phyloP scores from a whole-genome alignment of 2,113 vertebrate genomes.

The Cinclus cinclus region DNA sequence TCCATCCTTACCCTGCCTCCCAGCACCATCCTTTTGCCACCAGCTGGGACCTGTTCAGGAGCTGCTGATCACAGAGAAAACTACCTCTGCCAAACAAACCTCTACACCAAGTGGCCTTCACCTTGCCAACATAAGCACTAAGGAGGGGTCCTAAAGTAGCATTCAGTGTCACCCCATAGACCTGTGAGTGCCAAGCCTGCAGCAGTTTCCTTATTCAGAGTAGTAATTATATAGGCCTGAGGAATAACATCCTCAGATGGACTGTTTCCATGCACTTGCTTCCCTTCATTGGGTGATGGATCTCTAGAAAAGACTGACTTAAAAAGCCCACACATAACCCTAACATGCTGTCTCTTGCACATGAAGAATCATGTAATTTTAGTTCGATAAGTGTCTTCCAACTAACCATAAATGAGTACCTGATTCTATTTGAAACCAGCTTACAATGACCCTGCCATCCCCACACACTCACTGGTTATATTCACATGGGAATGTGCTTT shows the following conservation, averaged over 20 bases:
- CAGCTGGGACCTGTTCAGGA: background rate
- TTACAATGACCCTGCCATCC: background rate
- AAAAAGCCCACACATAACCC: background rate
- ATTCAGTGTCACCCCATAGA: background rate
- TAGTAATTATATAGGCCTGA: background rate
- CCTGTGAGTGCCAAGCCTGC: background rate
- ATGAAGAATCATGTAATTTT: background rate
- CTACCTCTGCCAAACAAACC: background rate
- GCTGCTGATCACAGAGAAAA: background rate
- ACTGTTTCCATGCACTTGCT: background rate
- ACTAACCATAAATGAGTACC: background rate
- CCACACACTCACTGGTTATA: background rate
- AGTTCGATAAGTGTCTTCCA: background rate
- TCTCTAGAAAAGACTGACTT: background rate
- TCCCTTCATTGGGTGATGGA: background rate
- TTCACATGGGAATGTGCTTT: rapidly evolving
- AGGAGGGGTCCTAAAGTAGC: background rate
- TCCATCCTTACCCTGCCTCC: background rate
- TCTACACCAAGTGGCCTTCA: background rate
- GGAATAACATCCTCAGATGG: background rate
- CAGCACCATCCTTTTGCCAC: background rate
- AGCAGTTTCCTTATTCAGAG: background rate
- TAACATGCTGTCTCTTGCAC: background rate
- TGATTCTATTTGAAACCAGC: background rate
- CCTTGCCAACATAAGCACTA: background rate